Base-by-base conservation (phyloP, 2,113 vertebrate species). In the Neoarius graeffei region DNA sequence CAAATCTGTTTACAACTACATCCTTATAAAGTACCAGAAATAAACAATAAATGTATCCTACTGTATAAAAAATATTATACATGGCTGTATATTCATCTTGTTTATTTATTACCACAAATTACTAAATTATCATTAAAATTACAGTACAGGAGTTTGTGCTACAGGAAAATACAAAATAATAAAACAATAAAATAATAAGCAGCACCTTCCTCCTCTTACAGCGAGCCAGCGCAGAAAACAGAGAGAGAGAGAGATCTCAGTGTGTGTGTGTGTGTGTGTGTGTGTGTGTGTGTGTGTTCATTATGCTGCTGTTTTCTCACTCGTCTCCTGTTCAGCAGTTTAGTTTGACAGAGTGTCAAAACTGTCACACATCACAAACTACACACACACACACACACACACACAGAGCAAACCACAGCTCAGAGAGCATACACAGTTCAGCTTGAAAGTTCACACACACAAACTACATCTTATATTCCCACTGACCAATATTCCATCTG, bases 171-270 rank as follows among this genome's bases (percentile, higher is more conserved):
- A 64, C 52, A 42, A 23, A 67, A 27, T 25, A 67, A 27, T 11
- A n/a, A 11, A 11, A 62, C 62, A 67, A 3, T 13, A 35, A 42
- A 42, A 73, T 42, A 19, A 73, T 17, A 73, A 19, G 42, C 14
- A 83, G 30, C 71, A 52, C 69, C 62, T 35, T 85, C 62, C 66
- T 67, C n/a, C 52, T 74, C 84, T 56, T 60, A 19, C 23, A 76
- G 23, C 0, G 30, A 59, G 17, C 27, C 27, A 77, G 13, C 30
- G 62, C 71, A 85, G 27, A 76, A 30, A 85, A 23, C 60, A 59
- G 3, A 60, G 48, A 74, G 27, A 67, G 66, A 67, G n/a, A 11
- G 66, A 69, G 5, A 35, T 67, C n/a, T 67, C 14, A 42, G 30
- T 42, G 30, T 73, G 69, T 73, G 69, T 69, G 67, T 67, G 66